Conservation (phyloP, 2,797 vertebrate species). For the Hephaestus fuliginosus region DNA sequence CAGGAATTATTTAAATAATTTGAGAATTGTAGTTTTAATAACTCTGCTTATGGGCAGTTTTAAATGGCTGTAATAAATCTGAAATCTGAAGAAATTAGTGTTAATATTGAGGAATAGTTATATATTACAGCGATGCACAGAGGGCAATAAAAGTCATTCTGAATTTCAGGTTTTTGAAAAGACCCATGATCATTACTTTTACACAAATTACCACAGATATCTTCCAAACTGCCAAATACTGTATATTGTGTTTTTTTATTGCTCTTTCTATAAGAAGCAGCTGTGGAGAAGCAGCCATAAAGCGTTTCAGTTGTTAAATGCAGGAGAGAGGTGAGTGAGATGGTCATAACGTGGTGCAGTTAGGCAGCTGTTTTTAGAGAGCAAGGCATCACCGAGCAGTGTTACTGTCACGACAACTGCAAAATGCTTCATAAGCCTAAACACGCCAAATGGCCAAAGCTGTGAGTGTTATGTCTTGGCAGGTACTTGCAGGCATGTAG, state of each 20-base stretch:
- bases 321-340: constrained; percentile 13
- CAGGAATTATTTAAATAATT: not conserved
- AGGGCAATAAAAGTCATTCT: not conserved
- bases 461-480: constrained; percentile 4
- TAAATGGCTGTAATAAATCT: not conserved
- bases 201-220: not conserved
- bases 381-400: constrained; percentile 8
- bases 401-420: not conserved
- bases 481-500: not conserved
- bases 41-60: not conserved
- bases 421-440: constrained; percentile 18
- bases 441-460: constrained; percentile 23
- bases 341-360: constrained; percentile 34
- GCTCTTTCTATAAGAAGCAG: constrained; percentile 6
- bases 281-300: constrained; percentile 12
- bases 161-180: not conserved
- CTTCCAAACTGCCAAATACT: not conserved
- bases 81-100: not conserved
- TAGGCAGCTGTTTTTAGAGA: constrained; percentile 36
- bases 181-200: not conserved
- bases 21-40: not conserved
- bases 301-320: constrained; percentile 1
- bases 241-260: not conserved
- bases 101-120: not conserved
- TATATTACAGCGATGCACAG: not conserved